Conservation (phyloP, 1,140 invertebrate species). For the Plectus sambesii region DNA sequence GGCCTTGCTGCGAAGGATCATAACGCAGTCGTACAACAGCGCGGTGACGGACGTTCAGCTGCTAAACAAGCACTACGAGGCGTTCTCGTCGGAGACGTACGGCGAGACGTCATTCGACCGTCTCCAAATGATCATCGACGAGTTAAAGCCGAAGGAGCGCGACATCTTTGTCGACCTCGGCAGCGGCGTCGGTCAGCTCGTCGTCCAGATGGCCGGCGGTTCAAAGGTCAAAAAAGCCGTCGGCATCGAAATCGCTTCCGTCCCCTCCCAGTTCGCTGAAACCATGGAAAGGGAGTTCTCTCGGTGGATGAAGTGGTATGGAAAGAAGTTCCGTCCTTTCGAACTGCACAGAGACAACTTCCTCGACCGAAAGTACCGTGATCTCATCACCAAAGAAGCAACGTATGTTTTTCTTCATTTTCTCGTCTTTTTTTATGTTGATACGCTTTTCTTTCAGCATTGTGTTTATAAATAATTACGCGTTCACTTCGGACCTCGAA, state of each 20-base stretch:
- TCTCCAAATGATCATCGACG: slow-evolving; percentile 36
- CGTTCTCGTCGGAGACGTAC: slow-evolving; percentile 43
- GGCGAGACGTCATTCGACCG: slow-evolving; percentile 38
- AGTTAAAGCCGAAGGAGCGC: slow-evolving; percentile 23
- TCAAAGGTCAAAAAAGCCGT: slow-evolving; percentile 32
- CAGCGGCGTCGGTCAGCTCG: slow-evolving; percentile 38
- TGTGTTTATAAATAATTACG: slow-evolving; percentile 45
- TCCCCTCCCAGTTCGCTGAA: slow-evolving; percentile 35
- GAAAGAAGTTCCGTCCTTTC: slow-evolving; percentile 32
- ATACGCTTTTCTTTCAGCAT: slow-evolving; percentile 9
- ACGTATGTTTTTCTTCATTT: slow-evolving; percentile 14
- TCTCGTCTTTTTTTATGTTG: neutral
- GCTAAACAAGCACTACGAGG: slow-evolving; percentile 42
- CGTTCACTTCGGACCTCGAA: slow-evolving; percentile 38
- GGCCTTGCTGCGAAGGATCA: slow-evolving; percentile 4
- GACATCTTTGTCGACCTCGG: slow-evolving; percentile 42
- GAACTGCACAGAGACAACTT: slow-evolving; percentile 36
- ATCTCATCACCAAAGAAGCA: slow-evolving; percentile 40
- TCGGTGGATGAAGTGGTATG: slow-evolving; percentile 37
- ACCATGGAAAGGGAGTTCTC: slow-evolving; percentile 33
- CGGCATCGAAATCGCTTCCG: slow-evolving; percentile 37
- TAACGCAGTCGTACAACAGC: slow-evolving; percentile 27
- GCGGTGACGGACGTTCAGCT: slow-evolving; percentile 33
- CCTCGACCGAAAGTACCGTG: slow-evolving; percentile 32
- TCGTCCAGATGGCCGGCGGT: slow-evolving; percentile 37